Evolutionary conservation across 2,888 invertebrate genomes (phyloP), one percentile per base, ranked within the genome.

Genomic region (Pseudococcus longispinus): DNA sequence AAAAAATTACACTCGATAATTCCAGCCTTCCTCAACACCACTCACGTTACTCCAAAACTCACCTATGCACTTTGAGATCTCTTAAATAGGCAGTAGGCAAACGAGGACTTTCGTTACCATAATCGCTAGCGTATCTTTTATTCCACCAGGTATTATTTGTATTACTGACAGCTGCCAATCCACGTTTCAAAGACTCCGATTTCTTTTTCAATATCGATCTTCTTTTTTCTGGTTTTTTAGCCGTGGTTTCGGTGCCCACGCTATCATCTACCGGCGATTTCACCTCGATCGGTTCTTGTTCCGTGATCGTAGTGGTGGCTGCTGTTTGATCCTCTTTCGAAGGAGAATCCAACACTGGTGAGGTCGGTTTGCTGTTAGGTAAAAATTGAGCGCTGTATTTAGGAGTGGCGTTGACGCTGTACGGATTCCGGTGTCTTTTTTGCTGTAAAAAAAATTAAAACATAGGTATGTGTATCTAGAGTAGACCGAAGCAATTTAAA

Each of bases 1-100:
- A 88, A 88, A n/a, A 32, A 86, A 65, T 87, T 44, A 18, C 70
- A 70, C 23, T 60, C 20, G 32, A 29, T 32, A 4, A 29, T n/a
- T 70, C n/a, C 23, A 85, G 32, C 1, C 0, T 20, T 9, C 15
- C 26, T 20, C 20, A 37, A 70, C 20, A 13, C 46, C n/a, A 11
- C 37, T 37, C 15, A 29, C 26, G 9, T 70, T 29, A 15, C 18
- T 2, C 70, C 15, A 29, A 60, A 11, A 23, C 32, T 70, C 15
- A 90, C 90, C 90, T 91, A 89, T 96, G 95, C 88, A 96, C 92
- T 87, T 95, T 91, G 88, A 96, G 90, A 90, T 96, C 95, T 90
- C 94, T 94, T 85, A 95, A 91, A 91, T 94, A 95, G 0, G 95
- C 94, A 1, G 94, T 93, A 0, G 94, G 93, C 83, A 91, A 88